Conservation (phyloP, 2,113 vertebrate species). For the Nothoprocta perdicaria region DNA sequence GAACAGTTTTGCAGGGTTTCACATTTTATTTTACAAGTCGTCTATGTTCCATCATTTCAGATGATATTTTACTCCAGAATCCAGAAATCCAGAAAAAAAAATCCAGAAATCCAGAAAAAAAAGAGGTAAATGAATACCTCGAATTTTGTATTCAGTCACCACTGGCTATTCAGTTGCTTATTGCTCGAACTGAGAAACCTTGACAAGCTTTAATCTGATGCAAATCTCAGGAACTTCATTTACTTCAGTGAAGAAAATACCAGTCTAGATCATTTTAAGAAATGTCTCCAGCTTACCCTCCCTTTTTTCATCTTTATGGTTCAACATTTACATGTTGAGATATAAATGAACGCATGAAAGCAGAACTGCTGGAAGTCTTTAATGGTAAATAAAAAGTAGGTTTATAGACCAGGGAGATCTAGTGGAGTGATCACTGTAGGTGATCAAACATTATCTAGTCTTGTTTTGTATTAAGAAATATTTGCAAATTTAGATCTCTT, state of each 20-base stretch:
- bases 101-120: not conserved
- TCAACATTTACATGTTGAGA: not conserved
- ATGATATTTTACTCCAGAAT: not conserved
- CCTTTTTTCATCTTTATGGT: not conserved
- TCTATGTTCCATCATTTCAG: not conserved
- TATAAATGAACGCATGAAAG: not conserved
- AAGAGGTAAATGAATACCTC: not conserved
- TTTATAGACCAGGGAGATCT: not conserved
- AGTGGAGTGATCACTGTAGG: not conserved
- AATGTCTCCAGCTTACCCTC: not conserved
- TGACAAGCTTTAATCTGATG: not conserved
- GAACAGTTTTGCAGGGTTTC: fast-evolving
- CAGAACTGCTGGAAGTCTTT: not conserved
- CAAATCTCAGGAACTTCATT: not conserved
- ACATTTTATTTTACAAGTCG: not conserved
- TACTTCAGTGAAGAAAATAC: not conserved
- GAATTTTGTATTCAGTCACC: not conserved
- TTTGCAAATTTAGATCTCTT: not conserved
- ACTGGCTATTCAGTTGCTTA: not conserved
- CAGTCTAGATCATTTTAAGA: not conserved
- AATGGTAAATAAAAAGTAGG: not conserved
- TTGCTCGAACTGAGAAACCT: not conserved
- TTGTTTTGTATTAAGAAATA: not conserved
- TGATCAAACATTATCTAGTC: not conserved
- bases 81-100: not conserved